Evolutionary conservation across 2,113 vertebrate genomes (phyloP).

Genomic region (Noctilio leporinus): DNA sequence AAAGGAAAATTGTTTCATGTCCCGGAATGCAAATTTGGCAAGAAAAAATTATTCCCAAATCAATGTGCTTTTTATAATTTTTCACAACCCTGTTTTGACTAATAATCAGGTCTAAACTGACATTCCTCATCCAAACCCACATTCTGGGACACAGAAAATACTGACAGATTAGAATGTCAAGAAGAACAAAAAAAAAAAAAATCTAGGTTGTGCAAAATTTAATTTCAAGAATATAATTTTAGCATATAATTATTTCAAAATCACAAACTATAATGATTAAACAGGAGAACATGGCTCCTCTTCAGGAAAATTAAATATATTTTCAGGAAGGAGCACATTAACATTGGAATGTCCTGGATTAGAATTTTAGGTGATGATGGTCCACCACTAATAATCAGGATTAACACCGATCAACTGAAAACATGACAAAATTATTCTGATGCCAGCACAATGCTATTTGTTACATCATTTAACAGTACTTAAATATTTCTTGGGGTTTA

Average conservation of each 20-base stretch:
- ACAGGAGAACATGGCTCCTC: neutral
- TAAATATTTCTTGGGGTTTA: neutral
- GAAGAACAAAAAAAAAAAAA: neutral
- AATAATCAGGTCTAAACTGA: conserved; percentile 20
- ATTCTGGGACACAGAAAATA: neutral
- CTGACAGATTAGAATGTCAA: neutral
- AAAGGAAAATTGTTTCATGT: neutral
- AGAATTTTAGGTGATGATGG: neutral
- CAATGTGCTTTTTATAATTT: neutral
- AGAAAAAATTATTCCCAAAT: conserved; percentile 13
- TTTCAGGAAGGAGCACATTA: neutral
- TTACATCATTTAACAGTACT: neutral
- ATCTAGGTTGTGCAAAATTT: neutral
- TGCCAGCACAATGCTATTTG: neutral
- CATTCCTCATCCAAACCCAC: neutral
- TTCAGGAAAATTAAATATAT: conserved; percentile 13
- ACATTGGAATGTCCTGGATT: neutral
- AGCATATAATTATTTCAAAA: conserved; percentile 20
- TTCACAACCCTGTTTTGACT: neutral
- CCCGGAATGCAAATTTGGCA: conserved; percentile 21
- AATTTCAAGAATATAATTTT: neutral
- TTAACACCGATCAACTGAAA: neutral
- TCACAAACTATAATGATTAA: neutral
- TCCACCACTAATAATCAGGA: neutral
- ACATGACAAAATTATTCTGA: neutral